phyloP scores from a whole-genome alignment of 2,797 vertebrate species.

The Dryobates pubescens region DNA sequence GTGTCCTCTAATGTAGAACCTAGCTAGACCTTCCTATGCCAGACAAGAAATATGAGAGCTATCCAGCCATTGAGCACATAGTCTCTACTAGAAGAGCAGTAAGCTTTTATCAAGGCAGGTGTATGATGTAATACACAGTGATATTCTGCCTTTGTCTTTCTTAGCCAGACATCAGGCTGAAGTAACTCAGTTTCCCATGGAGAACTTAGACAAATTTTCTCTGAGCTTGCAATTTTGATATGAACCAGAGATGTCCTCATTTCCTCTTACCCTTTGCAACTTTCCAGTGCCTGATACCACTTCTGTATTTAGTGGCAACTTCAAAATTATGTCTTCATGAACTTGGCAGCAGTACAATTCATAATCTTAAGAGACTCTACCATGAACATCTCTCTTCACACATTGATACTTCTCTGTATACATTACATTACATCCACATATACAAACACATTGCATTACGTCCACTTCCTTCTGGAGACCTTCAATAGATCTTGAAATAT shows the following conservation, averaged over 20 bases:
- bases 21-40: not conserved
- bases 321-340: not conserved
- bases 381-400: not conserved
- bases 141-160: not conserved
- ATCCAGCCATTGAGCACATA: not conserved
- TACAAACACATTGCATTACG: not conserved
- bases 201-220: not conserved
- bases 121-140: not conserved
- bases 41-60: accelerated
- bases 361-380: not conserved
- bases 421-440: not conserved
- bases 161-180: not conserved
- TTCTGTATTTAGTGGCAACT: not conserved
- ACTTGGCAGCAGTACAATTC: not conserved
- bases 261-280: not conserved
- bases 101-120: not conserved
- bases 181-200: not conserved
- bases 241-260: not conserved
- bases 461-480: not conserved
- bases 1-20: no score
- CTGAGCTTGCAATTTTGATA: not conserved
- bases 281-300: not conserved
- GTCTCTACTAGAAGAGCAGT: not conserved
- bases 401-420: not conserved
- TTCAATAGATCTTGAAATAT: not conserved